Evolutionary conservation across 2,113 vertebrate species (phyloP), one percentile per base, ranked within the genome.

Genomic region (Oreotragus oreotragus): DNA sequence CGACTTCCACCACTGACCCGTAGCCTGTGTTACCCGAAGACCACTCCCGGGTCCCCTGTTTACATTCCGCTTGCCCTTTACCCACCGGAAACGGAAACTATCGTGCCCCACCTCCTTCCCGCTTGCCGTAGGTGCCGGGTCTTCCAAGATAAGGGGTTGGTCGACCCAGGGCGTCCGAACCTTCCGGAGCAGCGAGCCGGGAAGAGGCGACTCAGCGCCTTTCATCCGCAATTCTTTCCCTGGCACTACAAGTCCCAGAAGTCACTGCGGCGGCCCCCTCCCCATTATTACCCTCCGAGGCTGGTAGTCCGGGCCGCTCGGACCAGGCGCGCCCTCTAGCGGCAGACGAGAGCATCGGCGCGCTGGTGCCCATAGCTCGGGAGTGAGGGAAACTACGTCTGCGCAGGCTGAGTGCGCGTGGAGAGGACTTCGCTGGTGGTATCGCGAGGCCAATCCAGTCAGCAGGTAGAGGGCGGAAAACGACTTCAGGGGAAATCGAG

Each of bases 51-150:
- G 6, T 6, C 30, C 90, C 12, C 77, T 97, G 97, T 98, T 98
- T 98, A 98, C 97, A 96, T 95, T 94, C 96, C 88, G 55, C 90
- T 85, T 91, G 88, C 28, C 97, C 96, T 96, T 91, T 91, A 43
- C 21, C 55, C 62, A 51, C 92, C 57, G 97, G 97, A 98, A 98
- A 51, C 96, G 96, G 98, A 98, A 98, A 1, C 64, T 14, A 7
- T 5, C 28, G 0, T 25, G 45, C 25, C 30, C 7, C 16, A 14
- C 11, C 3, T 36, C 85, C 53, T 57, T 25, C 60, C 33, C 14
- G 10, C 64, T 49, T 14, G 16, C 17, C 11, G 64, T 84, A 25
- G 43, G 15, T 21, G 6, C 28, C 14, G 9, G 21, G 58, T 64
- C 30, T 86, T 27, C 84, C 53, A 62, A 62, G 36, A 64, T 33